Conservation (phyloP, 2,113 vertebrate species). For the Pteropus alecto region DNA sequence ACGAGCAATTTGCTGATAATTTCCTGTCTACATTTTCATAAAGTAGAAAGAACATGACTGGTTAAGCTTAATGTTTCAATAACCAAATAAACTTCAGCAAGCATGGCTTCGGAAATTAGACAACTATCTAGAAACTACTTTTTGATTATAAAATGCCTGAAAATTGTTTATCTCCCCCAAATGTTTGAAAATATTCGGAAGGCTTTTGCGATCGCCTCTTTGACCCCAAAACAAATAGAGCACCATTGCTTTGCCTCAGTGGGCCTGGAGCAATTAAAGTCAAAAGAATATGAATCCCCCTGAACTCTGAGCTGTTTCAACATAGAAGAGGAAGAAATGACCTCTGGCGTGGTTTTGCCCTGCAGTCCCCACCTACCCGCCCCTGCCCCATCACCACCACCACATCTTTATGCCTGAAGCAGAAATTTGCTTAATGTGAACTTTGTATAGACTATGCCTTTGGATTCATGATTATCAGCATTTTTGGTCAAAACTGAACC, state of each 20-base stretch:
- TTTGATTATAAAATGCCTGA: conserved; percentile 74
- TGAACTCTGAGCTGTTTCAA: conserved; percentile 52
- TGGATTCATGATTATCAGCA: conserved; percentile 1
- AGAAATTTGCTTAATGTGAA: conserved; percentile 1
- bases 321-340: conserved; percentile 63
- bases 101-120: conserved; percentile 80
- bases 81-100: conserved; percentile 81
- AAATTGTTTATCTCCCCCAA: conserved; percentile 74
- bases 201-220: conserved; percentile 69
- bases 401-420: neutral
- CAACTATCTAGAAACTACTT: conserved; percentile 73
- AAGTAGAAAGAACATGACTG: conserved; percentile 80
- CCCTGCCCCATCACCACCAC: neutral
- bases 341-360: conserved; percentile 6
- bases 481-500: conserved; percentile 3
- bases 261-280: conserved; percentile 76
- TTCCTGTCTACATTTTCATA: conserved; percentile 83
- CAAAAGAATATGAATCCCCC: conserved; percentile 57
- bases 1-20: conserved; percentile 78
- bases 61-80: conserved; percentile 75
- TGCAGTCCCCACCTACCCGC: neutral
- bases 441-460: conserved; percentile 3
- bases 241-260: conserved; percentile 62
- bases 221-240: conserved; percentile 77
- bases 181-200: conserved; percentile 78